Percentiles rank a stretch among this genome's conserved stretches.
Evolutionary conservation across 2,113 vertebrate species (phyloP).

Genomic region (Podocnemis expansa): DNA sequence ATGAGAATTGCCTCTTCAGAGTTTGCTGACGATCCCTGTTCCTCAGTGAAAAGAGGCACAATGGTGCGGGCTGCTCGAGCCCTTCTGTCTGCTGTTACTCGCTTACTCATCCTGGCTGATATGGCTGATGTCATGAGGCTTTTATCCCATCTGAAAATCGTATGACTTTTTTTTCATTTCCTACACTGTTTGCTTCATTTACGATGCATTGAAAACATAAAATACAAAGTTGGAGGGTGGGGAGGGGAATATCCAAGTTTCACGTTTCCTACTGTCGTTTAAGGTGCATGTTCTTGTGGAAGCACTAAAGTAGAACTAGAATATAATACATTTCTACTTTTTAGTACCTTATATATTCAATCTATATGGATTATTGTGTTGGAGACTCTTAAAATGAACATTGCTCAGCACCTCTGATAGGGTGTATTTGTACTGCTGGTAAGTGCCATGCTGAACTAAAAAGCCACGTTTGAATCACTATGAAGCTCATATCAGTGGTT

Average conservation of each 20-base stretch:
- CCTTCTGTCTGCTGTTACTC: conserved; percentile 94
- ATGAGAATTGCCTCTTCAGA: conserved; percentile 96
- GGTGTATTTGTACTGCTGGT: neutral
- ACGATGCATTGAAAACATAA: neutral
- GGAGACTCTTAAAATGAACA: neutral
- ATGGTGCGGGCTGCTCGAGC: conserved; percentile 97
- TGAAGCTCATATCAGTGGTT: fast-evolving
- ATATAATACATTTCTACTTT: neutral
- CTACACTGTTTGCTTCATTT: fast-evolving
- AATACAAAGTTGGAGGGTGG: neutral
- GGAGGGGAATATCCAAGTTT: neutral
- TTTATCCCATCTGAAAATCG: conserved; percentile 95
- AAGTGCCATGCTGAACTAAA: neutral
- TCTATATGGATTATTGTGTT: neutral
- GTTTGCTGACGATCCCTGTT: conserved; percentile 96
- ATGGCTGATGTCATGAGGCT: conserved; percentile 99
- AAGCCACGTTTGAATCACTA: neutral
- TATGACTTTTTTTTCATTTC: neutral
- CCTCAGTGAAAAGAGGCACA: conserved; percentile 95
- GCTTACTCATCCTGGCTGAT: conserved; percentile 96
- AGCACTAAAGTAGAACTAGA: too few relatives aligned
- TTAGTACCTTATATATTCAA: fast-evolving
- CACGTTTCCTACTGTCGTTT: neutral
- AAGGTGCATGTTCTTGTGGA: too few relatives aligned
- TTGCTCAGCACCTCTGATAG: neutral